These are phyloP conservation scores for Scomber japonicus DNA, from an alignment of 2,113 vertebrate species.

Conservation along the genomic window DNA sequence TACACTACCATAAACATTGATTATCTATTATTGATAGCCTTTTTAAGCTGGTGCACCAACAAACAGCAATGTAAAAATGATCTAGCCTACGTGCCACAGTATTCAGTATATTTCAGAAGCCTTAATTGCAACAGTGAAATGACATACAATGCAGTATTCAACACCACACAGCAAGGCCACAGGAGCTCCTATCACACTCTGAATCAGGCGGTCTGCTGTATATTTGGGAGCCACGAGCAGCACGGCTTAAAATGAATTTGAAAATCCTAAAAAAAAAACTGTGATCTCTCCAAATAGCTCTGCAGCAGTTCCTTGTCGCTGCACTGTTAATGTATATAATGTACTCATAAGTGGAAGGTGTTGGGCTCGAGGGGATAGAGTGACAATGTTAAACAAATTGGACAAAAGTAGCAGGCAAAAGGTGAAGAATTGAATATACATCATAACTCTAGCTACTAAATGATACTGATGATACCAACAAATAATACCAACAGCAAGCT, in stretches of 20 bases:
- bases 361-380: background rate
- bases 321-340: background rate
- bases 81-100: background rate
- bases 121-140: slow-evolving; percentile 6
- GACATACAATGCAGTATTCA: slow-evolving; percentile 12
- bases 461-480: background rate
- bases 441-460: background rate
- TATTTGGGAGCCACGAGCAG: background rate
- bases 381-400: background rate
- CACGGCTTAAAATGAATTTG: background rate
- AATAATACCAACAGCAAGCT: background rate
- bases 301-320: background rate
- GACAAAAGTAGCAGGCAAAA: background rate
- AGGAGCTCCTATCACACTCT: slow-evolving; percentile 3
- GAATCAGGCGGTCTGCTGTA: background rate
- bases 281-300: background rate
- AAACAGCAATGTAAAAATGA: too few species aligned
- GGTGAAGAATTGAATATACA: background rate
- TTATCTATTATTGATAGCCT: too few species aligned
- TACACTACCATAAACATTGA: too few species aligned
- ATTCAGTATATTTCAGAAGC: background rate
- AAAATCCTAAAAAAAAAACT: background rate
- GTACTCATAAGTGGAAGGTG: too few species aligned
- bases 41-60: too few species aligned
- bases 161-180: background rate